Evolutionary conservation across 2,888 invertebrate species (phyloP), one percentile per base, ranked within the genome.

Genomic region (Dynastes hyllus): DNA sequence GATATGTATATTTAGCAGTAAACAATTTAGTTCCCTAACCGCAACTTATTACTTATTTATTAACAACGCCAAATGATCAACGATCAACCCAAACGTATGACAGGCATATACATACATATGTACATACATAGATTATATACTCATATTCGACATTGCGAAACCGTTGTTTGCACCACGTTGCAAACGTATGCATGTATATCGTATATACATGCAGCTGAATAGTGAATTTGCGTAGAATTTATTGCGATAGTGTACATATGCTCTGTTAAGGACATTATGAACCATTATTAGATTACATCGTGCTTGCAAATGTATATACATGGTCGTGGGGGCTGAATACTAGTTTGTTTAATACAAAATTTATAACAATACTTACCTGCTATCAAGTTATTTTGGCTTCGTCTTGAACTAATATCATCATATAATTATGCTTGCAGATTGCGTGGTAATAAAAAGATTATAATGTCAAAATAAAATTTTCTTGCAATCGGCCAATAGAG

Each of bases 181-280:
- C 37, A 37, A 6, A 37, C 6, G 8, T 71, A 32, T 71, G 55
- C 71, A 45, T 45, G 45, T 45, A 45, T 45, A 2, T 45, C n/a
- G 29, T 13, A 13, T 65, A 37, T 65, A 37, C 27, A 27, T 55
- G 55, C 73, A 40, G 58, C 16, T 29, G 32, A 13, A 53, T 40
- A 73, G 37, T 73, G 37, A 37, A 55, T 55, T 73, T 73, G 73
- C 73, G 55, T 73, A 32, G 58, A 58, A 55, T 73, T 37, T 73
- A 53, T 32, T 73, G 53, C 58, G 73, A 32, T 53, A 55, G 32
- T 29, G 29, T 65, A 65, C 32, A 65, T 65, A 65, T n/a, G n/a
- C 32, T 13, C 63, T 65, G 65, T 37, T 65, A 37, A 65, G 65
- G 65, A 37, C 32, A 65, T 65, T 65, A 37, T 65, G 32, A 65